Evolutionary conservation across 2,113 vertebrate species (phyloP).

Genomic region (Sceloporus undulatus): DNA sequence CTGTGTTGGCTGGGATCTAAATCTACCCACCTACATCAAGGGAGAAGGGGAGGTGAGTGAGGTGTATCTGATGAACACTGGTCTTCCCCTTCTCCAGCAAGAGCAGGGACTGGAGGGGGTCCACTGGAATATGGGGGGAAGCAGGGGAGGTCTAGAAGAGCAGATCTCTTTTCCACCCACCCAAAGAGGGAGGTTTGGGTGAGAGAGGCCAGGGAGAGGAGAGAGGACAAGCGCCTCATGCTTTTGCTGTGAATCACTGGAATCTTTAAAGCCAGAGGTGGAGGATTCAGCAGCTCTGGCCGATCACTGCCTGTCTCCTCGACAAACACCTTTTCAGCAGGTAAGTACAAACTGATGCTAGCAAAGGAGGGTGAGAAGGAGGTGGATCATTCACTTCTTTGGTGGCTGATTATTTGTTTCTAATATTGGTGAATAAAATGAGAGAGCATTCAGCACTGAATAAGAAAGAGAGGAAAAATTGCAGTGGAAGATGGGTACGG

Average conservation of each 20-base stretch:
- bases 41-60: background rate
- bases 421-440: background rate
- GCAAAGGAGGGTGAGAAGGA: background rate
- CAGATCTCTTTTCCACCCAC: slow-evolving; percentile 51
- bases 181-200: slow-evolving; percentile 22
- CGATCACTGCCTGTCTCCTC: slow-evolving; percentile 20
- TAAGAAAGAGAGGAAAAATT: background rate
- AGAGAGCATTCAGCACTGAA: background rate
- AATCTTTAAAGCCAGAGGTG: slow-evolving; percentile 49
- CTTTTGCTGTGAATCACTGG: slow-evolving; percentile 62
- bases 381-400: background rate
- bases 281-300: background rate
- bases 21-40: background rate
- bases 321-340: slow-evolving; percentile 9
- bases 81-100: background rate
- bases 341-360: slow-evolving; percentile 59
- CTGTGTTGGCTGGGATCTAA: background rate
- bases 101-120: background rate
- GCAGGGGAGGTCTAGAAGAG: slow-evolving; percentile 33
- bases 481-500: background rate
- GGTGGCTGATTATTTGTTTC: background rate
- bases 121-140: fast-evolving
- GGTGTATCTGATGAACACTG: background rate
- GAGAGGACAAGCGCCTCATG: slow-evolving; percentile 40
- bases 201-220: slow-evolving; percentile 42